Evolutionary conservation across 2,888 invertebrate species (phyloP), one percentile per base, ranked within the genome.

Genomic region (Sphecodes monilicornis): DNA sequence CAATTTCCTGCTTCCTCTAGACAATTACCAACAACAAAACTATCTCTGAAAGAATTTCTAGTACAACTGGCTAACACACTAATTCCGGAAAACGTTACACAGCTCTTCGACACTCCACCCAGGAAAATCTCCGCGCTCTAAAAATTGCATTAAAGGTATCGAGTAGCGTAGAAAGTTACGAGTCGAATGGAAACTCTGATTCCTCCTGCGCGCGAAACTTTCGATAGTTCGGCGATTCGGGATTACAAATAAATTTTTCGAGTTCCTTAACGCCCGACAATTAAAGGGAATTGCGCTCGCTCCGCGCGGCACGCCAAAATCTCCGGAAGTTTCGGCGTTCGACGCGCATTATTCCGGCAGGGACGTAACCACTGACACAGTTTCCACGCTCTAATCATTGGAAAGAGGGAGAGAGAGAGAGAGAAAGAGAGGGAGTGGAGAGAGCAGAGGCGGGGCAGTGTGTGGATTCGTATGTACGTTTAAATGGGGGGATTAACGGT

Each of bases 401-500:
- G 39, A 39, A 5, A 13, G n/a, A 32, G 18, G 29, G 29, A 60
- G 60, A 32, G 13, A 18, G 18, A 6, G 6, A 0, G 29, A 29
- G 8, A 18, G 18, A 18, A 16, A 16, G 2, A 6, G 16, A 5
- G 50, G 8, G 50, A 50, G 50, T 1, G 22, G 50, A 50, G 22
- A 22, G 5, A 50, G 50, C 8, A 41, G 41, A 10, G 41, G 50
- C 10, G n/a, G 11, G 54, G 11, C n/a, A n/a, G 54, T n/a, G 54
- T 54, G 29, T 60, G 29, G 18, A n/a, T 68, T n/a, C 39, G 39
- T 39, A 39, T 3, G 39, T 39, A 39, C 68, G 13, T 36, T 39
- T 68, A 68, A 68, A 68, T 39, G 36, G 68, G 68, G 5, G 68
- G 39, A 68, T 68, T 82, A 81, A 70, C 72, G 57, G 50, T 5